Percentiles rank a stretch among this genome's conserved stretches.
These are phyloP conservation scores for Micromesistius poutassou DNA, from an alignment of 2,797 vertebrate genomes.

Conservation along the genomic window DNA sequence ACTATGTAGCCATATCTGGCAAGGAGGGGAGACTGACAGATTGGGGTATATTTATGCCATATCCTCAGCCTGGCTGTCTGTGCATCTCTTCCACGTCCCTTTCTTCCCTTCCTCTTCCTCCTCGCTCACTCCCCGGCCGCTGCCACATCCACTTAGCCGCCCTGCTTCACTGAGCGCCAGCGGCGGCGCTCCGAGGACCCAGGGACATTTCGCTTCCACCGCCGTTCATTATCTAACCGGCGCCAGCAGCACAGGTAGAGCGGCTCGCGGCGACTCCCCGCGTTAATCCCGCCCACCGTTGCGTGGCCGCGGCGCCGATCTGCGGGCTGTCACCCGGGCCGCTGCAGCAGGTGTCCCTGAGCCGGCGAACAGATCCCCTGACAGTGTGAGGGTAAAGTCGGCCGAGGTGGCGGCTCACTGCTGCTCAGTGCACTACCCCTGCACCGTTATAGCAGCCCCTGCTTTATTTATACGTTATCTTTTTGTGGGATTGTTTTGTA, in stretches of 20 bases:
- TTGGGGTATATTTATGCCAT: conserved; percentile 68
- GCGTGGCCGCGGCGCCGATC: conserved; percentile 44
- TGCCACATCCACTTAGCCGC: conserved; percentile 43
- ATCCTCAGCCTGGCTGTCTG: conserved; percentile 59
- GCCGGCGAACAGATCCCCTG: conserved; percentile 30
- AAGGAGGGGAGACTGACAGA: conserved; percentile 70
- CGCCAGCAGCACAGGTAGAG: conserved; percentile 25
- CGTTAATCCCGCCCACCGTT: conserved; percentile 53
- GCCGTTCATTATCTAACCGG: conserved; percentile 37
- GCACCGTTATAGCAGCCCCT: conserved; percentile 24
- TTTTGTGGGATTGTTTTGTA: conserved; percentile 6
- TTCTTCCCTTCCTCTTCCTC: conserved; percentile 25
- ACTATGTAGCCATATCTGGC: conserved; percentile 60
- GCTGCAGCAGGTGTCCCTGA: conserved; percentile 30
- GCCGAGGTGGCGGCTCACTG: conserved; percentile 23
- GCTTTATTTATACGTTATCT: conserved; percentile 10
- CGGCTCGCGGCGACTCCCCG: conserved; percentile 12
- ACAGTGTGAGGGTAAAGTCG: conserved; percentile 37
- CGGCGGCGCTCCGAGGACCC: conserved; percentile 16
- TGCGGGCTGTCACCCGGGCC: conserved; percentile 10
- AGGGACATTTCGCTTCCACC: conserved; percentile 38
- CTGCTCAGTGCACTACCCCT: conserved; percentile 23
- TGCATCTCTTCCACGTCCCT: conserved; percentile 46
- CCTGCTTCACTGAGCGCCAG: conserved; percentile 51
- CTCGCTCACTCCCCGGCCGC: conserved; percentile 24